A percentile compares a stretch with the other conserved stretches of the same genome.
Evolutionary conservation across 2,797 vertebrate genomes (phyloP).

Genomic region (Austrolebias charrua): DNA sequence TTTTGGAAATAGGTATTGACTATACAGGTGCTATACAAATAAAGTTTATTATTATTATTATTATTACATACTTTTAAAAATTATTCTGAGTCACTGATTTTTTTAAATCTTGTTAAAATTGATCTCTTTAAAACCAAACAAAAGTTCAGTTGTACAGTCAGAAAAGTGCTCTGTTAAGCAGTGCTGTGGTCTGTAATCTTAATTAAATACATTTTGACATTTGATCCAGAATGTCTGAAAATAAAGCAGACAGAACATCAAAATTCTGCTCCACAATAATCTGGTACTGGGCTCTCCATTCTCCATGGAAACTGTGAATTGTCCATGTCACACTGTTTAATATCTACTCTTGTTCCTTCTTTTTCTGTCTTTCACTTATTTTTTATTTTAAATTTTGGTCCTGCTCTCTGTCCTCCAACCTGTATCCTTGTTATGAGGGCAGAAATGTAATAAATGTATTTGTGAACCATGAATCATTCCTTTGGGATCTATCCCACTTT

Average conservation of each 20-base stretch:
- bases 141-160: not conserved
- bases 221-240: not conserved
- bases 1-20: too few relatives aligned
- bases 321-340: constrained; percentile 43
- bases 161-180: not conserved
- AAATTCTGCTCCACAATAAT: constrained; percentile 12
- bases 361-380: constrained; percentile 26
- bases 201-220: constrained; percentile 7
- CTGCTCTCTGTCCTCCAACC: constrained; percentile 46
- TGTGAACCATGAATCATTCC: constrained; percentile 49
- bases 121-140: not conserved
- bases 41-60: too few relatives aligned
- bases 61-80: too few relatives aligned
- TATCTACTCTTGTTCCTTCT: constrained; percentile 38
- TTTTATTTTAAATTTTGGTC: not conserved
- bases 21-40: too few relatives aligned
- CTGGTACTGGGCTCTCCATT: constrained; percentile 19
- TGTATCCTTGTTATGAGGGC: constrained; percentile 47
- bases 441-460: constrained; percentile 44
- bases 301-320: constrained; percentile 47
- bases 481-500: too few relatives aligned
- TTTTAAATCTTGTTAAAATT: too few relatives aligned
- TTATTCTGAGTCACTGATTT: too few relatives aligned
- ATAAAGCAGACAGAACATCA: constrained; percentile 7
- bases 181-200: not conserved